phyloP scores from a whole-genome alignment of 2,113 vertebrate species.

The Synchiropus splendidus region DNA sequence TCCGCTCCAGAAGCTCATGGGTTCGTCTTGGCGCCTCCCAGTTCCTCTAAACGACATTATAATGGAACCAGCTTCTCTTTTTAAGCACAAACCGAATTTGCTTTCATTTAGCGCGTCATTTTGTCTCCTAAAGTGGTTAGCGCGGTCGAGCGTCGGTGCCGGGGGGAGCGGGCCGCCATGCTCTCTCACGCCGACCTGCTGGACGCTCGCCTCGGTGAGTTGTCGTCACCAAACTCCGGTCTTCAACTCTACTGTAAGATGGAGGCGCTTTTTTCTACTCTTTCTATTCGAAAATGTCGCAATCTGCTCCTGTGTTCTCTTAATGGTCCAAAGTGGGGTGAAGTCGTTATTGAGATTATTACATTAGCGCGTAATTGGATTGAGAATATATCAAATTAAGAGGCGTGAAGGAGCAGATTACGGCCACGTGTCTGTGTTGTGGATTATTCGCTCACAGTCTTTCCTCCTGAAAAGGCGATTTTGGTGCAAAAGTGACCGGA shows the following conservation, averaged over 20 bases:
- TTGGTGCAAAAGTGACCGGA: slow-evolving; percentile 21
- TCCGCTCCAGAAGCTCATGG: slow-evolving; percentile 80
- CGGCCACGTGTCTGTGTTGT: slow-evolving; percentile 3
- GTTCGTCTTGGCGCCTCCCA: slow-evolving; percentile 95
- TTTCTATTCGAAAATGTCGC: slow-evolving; percentile 78
- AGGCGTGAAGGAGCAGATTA: slow-evolving; percentile 57
- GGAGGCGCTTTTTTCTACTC: slow-evolving; percentile 61
- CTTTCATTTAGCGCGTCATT: slow-evolving; percentile 87
- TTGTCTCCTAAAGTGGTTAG: slow-evolving; percentile 95
- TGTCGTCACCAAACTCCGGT: slow-evolving; percentile 73
- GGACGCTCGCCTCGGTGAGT: slow-evolving; percentile 99
- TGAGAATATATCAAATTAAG: slow-evolving; percentile 62
- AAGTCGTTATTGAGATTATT: slow-evolving; percentile 81
- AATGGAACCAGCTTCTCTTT: slow-evolving; percentile 94
- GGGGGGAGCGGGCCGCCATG: slow-evolving; percentile 88
- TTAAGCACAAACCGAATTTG: slow-evolving; percentile 99
- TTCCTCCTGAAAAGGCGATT: not conserved
- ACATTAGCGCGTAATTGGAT: slow-evolving; percentile 95
- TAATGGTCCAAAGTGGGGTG: slow-evolving; percentile 91
- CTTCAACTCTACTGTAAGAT: slow-evolving; percentile 74
- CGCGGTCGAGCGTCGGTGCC: too few species aligned
- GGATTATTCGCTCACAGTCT: slow-evolving; percentile 3
- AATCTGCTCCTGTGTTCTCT: slow-evolving; percentile 86
- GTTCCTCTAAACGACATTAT: slow-evolving; percentile 95
- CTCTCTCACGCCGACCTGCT: slow-evolving; percentile 98